Base-by-base conservation (phyloP, 2,113 vertebrate genomes). In the Hassar affinis region DNA sequence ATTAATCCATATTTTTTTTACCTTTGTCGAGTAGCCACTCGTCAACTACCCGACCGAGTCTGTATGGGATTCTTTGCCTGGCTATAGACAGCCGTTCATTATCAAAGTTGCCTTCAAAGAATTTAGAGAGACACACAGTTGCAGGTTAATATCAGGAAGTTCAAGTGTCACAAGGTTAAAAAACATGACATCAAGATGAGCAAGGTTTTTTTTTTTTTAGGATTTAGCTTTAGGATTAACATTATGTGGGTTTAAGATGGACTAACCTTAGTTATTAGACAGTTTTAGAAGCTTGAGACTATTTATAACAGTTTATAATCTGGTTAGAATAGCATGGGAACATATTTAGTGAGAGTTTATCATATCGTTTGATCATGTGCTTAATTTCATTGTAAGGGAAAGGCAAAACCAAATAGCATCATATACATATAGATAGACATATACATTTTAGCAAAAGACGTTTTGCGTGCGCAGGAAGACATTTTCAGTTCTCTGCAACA, bases 21-120 rank as follows among this genome's bases (percentile, higher is more conserved):
- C 97, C 97, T 99, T 99, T 99, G 96, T 99, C 97, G 95, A 98
- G 97, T 96, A 99, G 97, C 97, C 97, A 99, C 92, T 99, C 97
- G 96, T 99, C 97, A 96, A 98, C 97, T 97, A 98, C 97, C 95
- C 97, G 96, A 96, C 97, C 97, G 91, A 99, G 97, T 95, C 97
- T 96, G 96, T 96, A 98, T 94, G 97, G 97, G 94, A 99, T 99
- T 97, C 97, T 97, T 95, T 97, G 97, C 95, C 97, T 97, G 95
- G 97, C 97, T 97, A 98, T 97, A 96, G 96, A 95, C 97, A 99
- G 97, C 93, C 97, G 96, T 91, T 99, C 97, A 96, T 96, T 96
- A 98, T 98, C 97, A 97, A 93, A 96, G 97, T 96, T 97, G 95
- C 97, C 97, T 99, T 98, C 95, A 96, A 96, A 96, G 95, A 97